phyloP scores from a whole-genome alignment of 1,140 invertebrate species.

The Drosophila equinoxialis region DNA sequence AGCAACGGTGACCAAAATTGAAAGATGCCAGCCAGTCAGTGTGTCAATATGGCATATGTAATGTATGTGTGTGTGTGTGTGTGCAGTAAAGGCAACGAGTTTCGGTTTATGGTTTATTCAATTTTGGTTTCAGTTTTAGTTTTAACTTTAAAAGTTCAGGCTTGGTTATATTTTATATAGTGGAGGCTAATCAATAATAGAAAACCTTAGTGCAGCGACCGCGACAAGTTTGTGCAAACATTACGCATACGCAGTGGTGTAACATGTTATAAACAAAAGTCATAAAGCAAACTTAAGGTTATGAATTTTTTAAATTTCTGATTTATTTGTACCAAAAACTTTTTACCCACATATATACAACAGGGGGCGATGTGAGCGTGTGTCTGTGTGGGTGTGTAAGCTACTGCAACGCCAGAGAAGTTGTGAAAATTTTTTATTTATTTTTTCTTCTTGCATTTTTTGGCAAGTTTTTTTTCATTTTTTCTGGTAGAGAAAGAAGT shows the following conservation, averaged over 20 bases:
- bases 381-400: slow-evolving; percentile 22
- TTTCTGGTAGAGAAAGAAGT: slow-evolving; percentile 41
- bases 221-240: slow-evolving; percentile 54
- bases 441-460: slow-evolving; percentile 37
- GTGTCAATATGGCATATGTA: slow-evolving; percentile 26
- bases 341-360: slow-evolving; percentile 31
- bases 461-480: slow-evolving; percentile 48
- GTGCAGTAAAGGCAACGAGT: neutral
- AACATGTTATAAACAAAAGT: slow-evolving; percentile 69
- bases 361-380: neutral
- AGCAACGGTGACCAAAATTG: slow-evolving; percentile 45
- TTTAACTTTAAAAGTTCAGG: neutral
- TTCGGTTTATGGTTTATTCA: neutral
- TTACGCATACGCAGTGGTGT: slow-evolving; percentile 66
- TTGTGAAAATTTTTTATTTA: slow-evolving; percentile 33
- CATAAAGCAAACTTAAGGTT: slow-evolving; percentile 78
- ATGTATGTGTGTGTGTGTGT: neutral
- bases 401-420: slow-evolving; percentile 39
- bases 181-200: slow-evolving; percentile 16
- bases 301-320: slow-evolving; percentile 78
- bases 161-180: neutral
- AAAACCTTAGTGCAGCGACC: slow-evolving; percentile 30
- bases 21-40: slow-evolving; percentile 32
- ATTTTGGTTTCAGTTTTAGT: neutral
- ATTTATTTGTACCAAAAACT: slow-evolving; percentile 73